These are phyloP conservation scores for Gerris lacustris DNA, from an alignment of 2,888 invertebrate species.

Conservation along the genomic window DNA sequence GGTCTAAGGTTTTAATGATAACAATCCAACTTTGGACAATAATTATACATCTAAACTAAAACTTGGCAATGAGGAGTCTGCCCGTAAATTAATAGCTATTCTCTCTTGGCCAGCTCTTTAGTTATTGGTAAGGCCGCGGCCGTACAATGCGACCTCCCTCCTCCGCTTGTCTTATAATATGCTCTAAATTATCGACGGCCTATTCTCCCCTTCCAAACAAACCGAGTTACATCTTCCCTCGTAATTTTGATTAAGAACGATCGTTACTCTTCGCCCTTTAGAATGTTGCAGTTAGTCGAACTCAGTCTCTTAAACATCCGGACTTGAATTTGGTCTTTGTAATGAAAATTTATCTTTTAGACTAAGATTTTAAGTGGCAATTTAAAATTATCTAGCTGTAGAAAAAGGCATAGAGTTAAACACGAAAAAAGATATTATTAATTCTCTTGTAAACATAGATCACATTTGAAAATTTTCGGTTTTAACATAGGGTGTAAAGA, in stretches of 20 bases:
- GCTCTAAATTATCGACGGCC: slow-evolving; percentile 1
- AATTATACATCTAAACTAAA: slow-evolving; percentile 5
- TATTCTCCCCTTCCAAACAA: slow-evolving; percentile 2
- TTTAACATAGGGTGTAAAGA: too few relatives aligned
- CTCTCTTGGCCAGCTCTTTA: not conserved
- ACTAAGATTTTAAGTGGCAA: too few relatives aligned
- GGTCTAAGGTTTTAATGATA: slow-evolving; percentile 5
- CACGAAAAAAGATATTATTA: too few relatives aligned
- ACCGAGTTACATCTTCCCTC: not conserved
- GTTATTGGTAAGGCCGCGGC: not conserved
- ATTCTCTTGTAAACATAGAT: too few relatives aligned
- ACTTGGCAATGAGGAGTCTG: slow-evolving; percentile 3
- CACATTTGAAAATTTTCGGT: too few relatives aligned
- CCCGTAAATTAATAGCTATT: not conserved
- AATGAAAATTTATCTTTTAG: too few relatives aligned
- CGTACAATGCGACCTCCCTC: not conserved
- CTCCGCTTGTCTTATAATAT: not conserved
- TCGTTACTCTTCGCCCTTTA: not conserved
- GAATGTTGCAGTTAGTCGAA: not conserved
- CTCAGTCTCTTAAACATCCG: not conserved
- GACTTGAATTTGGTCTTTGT: too few relatives aligned
- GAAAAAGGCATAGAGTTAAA: too few relatives aligned
- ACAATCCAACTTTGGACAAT: slow-evolving; percentile 3
- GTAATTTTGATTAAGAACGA: not conserved
- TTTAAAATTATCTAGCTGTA: too few relatives aligned